phyloP scores from a whole-genome alignment of 2,113 vertebrate genomes.

The Corythaixoides concolor region DNA sequence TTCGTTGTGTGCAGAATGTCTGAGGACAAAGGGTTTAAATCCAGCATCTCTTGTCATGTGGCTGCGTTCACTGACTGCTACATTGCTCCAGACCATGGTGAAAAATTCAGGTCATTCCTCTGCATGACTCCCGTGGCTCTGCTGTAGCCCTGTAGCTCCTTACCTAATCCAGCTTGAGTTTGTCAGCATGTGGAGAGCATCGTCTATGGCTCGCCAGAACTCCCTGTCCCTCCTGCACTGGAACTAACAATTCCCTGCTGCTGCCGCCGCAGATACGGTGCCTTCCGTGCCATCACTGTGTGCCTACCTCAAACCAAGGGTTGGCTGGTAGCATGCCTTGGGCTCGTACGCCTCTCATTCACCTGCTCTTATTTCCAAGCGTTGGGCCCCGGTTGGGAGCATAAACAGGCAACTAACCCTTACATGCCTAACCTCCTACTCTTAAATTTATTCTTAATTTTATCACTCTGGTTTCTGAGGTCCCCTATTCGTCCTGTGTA shows the following conservation, averaged over 20 bases:
- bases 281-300: background rate
- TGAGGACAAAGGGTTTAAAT: background rate
- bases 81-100: background rate
- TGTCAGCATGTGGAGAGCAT: background rate
- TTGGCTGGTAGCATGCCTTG: background rate
- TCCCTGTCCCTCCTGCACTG: background rate
- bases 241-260: background rate
- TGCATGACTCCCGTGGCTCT: rapidly evolving
- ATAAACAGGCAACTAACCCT: background rate
- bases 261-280: background rate
- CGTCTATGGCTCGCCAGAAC: too few relatives aligned
- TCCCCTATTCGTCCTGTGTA: background rate
- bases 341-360: background rate
- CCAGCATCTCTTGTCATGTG: background rate
- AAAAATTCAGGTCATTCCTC: background rate
- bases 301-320: background rate
- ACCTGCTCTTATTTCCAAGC: background rate
- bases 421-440: background rate
- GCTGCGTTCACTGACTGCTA: background rate
- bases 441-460: background rate
- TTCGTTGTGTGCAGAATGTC: background rate
- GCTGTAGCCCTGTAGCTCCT: background rate
- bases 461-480: background rate
- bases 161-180: background rate
- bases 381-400: background rate